phyloP scores from a whole-genome alignment of 2,797 vertebrate species.

The Coluber constrictor region DNA sequence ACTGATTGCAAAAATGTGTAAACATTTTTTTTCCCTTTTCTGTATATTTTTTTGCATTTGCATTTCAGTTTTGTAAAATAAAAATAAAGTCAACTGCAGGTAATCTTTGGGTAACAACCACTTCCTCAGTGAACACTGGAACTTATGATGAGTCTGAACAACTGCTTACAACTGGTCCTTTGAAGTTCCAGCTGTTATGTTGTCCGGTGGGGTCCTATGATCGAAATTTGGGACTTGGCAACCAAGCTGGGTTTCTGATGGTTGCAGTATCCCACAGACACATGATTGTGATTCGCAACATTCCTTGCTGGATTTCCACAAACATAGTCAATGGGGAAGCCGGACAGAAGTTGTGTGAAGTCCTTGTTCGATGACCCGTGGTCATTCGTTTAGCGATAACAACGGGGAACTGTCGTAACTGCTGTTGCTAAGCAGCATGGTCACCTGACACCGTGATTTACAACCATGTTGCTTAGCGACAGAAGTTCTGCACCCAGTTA shows the following conservation, averaged over 20 bases:
- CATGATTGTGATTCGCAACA: background rate
- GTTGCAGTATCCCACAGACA: background rate
- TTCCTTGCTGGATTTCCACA: background rate
- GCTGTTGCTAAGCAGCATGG: background rate
- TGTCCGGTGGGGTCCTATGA: background rate
- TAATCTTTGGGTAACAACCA: background rate
- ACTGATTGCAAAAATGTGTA: background rate
- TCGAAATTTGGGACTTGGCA: background rate
- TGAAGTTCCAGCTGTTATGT: background rate
- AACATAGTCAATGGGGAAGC: background rate
- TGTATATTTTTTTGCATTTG: background rate
- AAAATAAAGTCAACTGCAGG: background rate
- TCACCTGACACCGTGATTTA: background rate
- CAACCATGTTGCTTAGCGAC: background rate
- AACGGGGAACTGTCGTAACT: background rate
- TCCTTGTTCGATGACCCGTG: background rate
- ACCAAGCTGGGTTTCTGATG: background rate
- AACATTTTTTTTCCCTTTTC: background rate
- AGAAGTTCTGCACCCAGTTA: no score
- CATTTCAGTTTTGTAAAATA: background rate
- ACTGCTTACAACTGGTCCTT: background rate
- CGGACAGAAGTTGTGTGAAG: background rate
- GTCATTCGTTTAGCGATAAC: background rate
- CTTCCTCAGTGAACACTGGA: background rate
- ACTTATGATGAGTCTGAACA: background rate